Evolutionary conservation across 2,113 vertebrate species (phyloP).

Genomic region (Prochilodus magdalenae): DNA sequence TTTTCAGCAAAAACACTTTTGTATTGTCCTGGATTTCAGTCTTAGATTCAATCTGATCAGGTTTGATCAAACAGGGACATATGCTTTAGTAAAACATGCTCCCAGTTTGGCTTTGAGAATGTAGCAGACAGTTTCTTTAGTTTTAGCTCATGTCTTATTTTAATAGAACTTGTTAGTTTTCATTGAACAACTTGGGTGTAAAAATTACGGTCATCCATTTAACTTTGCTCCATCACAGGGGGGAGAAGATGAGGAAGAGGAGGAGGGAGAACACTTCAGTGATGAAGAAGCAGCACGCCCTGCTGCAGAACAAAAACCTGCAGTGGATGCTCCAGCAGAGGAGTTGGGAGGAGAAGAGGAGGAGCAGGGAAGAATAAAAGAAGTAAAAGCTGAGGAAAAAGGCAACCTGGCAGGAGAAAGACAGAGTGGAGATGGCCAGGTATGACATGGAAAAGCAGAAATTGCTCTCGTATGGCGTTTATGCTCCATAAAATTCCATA

Average conservation of each 20-base stretch:
- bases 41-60: too few species aligned
- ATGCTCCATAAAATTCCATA: too few species aligned
- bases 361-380: constrained; percentile 60
- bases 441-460: constrained; percentile 62
- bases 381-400: constrained; percentile 83
- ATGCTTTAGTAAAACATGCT: too few species aligned
- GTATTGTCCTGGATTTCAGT: too few species aligned
- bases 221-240: constrained; percentile 56
- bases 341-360: constrained; percentile 59
- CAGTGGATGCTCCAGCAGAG: constrained; percentile 74
- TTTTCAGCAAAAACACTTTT: too few species aligned
- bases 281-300: constrained; percentile 86
- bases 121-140: too few species aligned
- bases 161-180: too few species aligned
- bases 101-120: neutral
- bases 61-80: too few species aligned
- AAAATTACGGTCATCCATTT: neutral
- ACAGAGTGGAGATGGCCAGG: constrained; percentile 97
- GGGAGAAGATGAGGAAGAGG: constrained; percentile 81
- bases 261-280: constrained; percentile 84
- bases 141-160: too few species aligned
- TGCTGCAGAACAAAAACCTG: constrained; percentile 76
- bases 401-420: constrained; percentile 88
- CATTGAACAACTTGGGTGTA: too few species aligned
- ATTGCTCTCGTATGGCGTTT: neutral